These are phyloP conservation scores for Galleria mellonella DNA, from an alignment of 1,140 invertebrate genomes.

Conservation along the genomic window DNA sequence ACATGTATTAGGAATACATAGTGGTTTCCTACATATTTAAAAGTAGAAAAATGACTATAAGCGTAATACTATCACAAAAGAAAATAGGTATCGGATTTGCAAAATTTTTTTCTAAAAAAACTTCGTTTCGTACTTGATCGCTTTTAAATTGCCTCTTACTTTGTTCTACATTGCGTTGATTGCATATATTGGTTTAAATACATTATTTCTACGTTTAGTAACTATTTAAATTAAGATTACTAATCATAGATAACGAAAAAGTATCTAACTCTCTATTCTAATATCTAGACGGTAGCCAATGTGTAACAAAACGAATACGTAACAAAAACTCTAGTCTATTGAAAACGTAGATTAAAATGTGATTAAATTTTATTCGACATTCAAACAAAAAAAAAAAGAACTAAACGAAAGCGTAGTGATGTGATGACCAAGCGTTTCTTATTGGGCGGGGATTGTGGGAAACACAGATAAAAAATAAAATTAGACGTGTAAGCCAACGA, in stretches of 20 bases:
- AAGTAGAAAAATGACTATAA: too few relatives aligned
- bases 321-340: conserved; percentile 52
- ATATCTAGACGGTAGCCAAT: conserved; percentile 16
- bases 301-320: conserved; percentile 25
- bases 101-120: too few relatives aligned
- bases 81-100: too few relatives aligned
- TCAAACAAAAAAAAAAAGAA: conserved; percentile 43
- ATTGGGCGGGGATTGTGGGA: conserved; percentile 51
- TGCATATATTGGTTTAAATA: too few relatives aligned
- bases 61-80: too few relatives aligned
- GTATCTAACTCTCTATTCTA: background rate
- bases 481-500: conserved; percentile 31
- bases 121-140: too few relatives aligned
- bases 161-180: too few relatives aligned
- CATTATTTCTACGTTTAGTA: too few relatives aligned
- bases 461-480: conserved; percentile 35
- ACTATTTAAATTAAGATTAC: too few relatives aligned
- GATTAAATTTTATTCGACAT: conserved; percentile 63
- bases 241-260: background rate
- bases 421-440: conserved; percentile 45
- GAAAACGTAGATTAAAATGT: conserved; percentile 62
- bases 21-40: too few relatives aligned
- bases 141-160: too few relatives aligned
- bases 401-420: conserved; percentile 30
- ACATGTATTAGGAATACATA: too few relatives aligned